Evolutionary conservation across 1,140 invertebrate species (phyloP).

Genomic region (Lethrus apterus): DNA sequence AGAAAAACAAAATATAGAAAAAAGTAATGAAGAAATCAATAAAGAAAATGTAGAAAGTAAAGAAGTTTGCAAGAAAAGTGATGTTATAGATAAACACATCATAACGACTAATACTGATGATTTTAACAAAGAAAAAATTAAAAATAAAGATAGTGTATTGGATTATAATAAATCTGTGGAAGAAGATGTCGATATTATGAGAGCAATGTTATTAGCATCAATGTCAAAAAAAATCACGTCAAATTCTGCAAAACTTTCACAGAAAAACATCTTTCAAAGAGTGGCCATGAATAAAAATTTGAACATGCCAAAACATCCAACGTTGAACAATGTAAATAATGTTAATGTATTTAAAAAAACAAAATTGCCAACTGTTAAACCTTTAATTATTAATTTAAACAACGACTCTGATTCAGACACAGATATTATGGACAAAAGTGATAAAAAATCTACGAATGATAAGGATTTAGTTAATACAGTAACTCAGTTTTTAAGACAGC

Average conservation of each 20-base stretch:
- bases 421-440: conserved; percentile 12
- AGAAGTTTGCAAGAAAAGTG: conserved; percentile 13
- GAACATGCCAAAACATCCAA: not conserved
- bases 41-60: conserved; percentile 15
- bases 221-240: conserved; percentile 37
- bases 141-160: conserved; percentile 3
- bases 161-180: conserved; percentile 22
- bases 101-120: conserved; percentile 10
- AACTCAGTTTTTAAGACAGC: conserved; percentile 32
- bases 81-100: conserved; percentile 1
- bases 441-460: conserved; percentile 18
- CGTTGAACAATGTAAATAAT: conserved; percentile 2
- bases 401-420: conserved; percentile 32
- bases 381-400: conserved; percentile 36
- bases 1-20: conserved; percentile 2
- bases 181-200: conserved; percentile 38
- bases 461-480: not conserved
- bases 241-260: conserved; percentile 9
- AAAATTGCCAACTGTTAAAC: conserved; percentile 27
- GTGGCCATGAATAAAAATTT: not conserved
- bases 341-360: not conserved
- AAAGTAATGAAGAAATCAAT: conserved; percentile 4
- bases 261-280: not conserved
- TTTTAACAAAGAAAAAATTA: conserved; percentile 2
- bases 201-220: conserved; percentile 37